phyloP scores from a whole-genome alignment of 2,888 invertebrate species.

The Cryptus viduatorius region DNA sequence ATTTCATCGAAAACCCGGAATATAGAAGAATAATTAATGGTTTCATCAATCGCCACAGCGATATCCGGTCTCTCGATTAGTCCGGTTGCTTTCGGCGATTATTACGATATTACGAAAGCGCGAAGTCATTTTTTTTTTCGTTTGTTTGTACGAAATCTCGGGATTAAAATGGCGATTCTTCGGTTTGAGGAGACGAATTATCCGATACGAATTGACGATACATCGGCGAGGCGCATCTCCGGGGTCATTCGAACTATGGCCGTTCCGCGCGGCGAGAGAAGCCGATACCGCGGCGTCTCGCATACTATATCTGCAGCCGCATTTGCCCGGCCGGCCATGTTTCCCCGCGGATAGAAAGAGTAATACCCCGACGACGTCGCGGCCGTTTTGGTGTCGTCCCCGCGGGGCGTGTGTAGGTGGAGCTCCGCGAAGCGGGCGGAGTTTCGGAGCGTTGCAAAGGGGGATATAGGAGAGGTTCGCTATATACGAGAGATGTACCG shows the following conservation, averaged over 20 bases:
- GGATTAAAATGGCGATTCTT: too few species aligned
- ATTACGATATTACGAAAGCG: too few species aligned
- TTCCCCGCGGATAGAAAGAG: slow-evolving; percentile 59
- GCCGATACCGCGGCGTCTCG: slow-evolving; percentile 61
- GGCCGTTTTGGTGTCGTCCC: neutral
- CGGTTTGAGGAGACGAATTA: neutral
- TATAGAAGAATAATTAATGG: too few species aligned
- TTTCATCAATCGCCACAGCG: too few species aligned
- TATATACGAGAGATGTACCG: neutral
- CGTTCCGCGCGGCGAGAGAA: slow-evolving; percentile 29
- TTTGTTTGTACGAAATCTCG: too few species aligned
- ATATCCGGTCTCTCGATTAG: too few species aligned
- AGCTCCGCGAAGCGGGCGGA: neutral
- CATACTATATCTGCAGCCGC: slow-evolving; percentile 71
- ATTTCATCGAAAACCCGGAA: too few species aligned
- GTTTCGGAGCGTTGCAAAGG: neutral
- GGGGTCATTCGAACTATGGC: neutral
- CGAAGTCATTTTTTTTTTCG: too few species aligned
- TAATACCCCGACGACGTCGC: neutral
- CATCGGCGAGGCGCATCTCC: slow-evolving; percentile 9
- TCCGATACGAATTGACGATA: neutral
- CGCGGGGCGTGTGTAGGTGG: slow-evolving; percentile 2
- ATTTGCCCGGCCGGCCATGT: slow-evolving; percentile 73
- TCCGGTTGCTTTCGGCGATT: too few species aligned
- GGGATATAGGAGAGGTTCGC: neutral